Evolutionary conservation across 2,888 invertebrate species (phyloP), one percentile per base, ranked within the genome.

Genomic region (Phasia obesa): DNA sequence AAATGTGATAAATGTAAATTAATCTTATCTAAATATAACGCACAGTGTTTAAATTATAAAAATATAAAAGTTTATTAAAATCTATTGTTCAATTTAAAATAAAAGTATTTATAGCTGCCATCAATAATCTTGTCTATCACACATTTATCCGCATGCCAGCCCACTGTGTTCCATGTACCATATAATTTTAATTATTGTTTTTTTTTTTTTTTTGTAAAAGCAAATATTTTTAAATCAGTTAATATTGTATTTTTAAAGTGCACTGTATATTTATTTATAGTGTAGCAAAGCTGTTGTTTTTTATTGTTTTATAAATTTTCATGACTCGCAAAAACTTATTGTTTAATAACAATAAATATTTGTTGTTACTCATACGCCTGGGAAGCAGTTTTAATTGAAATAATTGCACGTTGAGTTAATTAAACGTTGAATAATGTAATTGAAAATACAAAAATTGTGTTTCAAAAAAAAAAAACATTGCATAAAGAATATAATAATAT

Each of bases 351-450:
- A 79, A 79, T 81, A 75, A 75, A 76, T 70, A 81, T 70, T 79
- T 60, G 75, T 35, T 83, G 88, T 88, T 89, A 90, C 88, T 89
- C 89, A 89, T 87, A 87, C 86, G 87, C 86, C 87, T 90, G 89
- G 88, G 89, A 90, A 88, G 89, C 89, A 89, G 90, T 90, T 90
- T 88, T 90, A 90, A 91, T 90, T 91, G 90, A 90, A 90, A 91
- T 90, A 91, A 90, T 90, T 90, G 88, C 89, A 87, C 88, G 90
- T 89, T 90, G 88, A 91, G 90, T 90, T 91, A 91, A 90, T 91
- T 90, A 90, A 90, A 91, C 90, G 89, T 88, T 90, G 91, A 90
- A 90, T 90, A 90, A 88, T 90, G 88, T 90, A 90, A 90, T 90
- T 90, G 89, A 88, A 86, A 88, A 88, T 76, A 73, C 27, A 53